A percentile compares a stretch with the other conserved stretches of the same genome.
Evolutionary conservation across 2,888 invertebrate species (phyloP).

Genomic region (Poecilus cupreus): DNA sequence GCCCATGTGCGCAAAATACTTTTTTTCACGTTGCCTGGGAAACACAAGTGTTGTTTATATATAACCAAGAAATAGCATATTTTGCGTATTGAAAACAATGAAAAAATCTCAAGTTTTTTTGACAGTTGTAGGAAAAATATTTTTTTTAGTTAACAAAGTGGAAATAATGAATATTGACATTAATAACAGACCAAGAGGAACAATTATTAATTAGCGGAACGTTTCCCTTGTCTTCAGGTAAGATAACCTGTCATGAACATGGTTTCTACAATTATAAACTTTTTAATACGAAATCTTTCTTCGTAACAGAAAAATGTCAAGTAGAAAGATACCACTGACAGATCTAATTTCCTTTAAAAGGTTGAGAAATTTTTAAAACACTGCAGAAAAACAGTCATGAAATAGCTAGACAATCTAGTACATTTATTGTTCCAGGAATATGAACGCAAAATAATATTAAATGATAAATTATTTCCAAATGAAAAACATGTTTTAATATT

Average conservation of each 20-base stretch:
- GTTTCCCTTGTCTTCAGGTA: constrained; percentile 23
- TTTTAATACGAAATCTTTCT: constrained; percentile 27
- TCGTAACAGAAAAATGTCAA: constrained; percentile 35
- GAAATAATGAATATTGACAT: neutral
- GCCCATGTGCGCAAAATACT: too few relatives aligned
- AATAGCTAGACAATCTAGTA: neutral
- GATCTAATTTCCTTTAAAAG: constrained; percentile 33
- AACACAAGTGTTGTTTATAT: too few relatives aligned
- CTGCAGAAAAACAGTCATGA: neutral
- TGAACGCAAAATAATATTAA: neutral
- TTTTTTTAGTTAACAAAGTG: too few relatives aligned
- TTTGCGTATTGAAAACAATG: too few relatives aligned
- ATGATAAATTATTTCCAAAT: neutral
- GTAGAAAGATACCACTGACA: constrained; percentile 24
- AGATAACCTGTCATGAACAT: constrained; percentile 33
- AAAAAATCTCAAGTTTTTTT: too few relatives aligned
- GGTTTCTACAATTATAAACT: constrained; percentile 32
- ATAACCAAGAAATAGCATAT: too few relatives aligned
- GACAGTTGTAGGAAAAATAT: too few relatives aligned
- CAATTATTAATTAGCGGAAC: neutral
- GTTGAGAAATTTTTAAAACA: neutral
- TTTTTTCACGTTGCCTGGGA: too few relatives aligned
- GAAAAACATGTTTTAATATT: neutral
- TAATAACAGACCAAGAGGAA: neutral
- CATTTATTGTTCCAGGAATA: neutral